Evolutionary conservation across 2,888 invertebrate species (phyloP).

Genomic region (Ormyrus thymus): DNA sequence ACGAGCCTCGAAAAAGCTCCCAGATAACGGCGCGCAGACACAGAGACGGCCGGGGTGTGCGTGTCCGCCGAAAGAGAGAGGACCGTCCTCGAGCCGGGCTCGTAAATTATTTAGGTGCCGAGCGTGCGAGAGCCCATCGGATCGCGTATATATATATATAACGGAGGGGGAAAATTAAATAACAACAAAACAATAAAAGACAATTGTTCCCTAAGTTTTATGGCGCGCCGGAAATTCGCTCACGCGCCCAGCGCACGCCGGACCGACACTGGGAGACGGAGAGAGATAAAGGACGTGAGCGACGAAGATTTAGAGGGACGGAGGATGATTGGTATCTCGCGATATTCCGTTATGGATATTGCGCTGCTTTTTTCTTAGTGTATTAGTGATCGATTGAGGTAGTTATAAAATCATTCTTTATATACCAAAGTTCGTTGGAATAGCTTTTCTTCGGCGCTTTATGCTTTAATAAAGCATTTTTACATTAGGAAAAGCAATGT

Average conservation of each 20-base stretch:
- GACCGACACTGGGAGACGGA: too few relatives aligned
- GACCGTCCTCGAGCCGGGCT: conserved; percentile 19
- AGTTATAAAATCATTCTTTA: too few relatives aligned
- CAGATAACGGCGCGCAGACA: conserved; percentile 28
- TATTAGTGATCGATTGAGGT: too few relatives aligned
- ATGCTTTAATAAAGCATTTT: too few relatives aligned
- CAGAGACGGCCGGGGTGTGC: background rate
- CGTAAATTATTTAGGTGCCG: conserved; percentile 56
- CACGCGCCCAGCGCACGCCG: conserved; percentile 19
- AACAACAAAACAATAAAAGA: conserved; percentile 75
- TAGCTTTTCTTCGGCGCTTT: too few relatives aligned
- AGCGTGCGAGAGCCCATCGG: conserved; percentile 26
- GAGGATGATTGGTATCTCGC: too few relatives aligned
- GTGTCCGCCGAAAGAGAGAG: background rate
- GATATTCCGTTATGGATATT: too few relatives aligned
- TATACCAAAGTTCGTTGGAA: too few relatives aligned
- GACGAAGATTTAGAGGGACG: background rate
- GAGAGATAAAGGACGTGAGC: background rate
- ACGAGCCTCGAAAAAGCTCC: conserved; percentile 44
- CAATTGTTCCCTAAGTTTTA: conserved; percentile 75
- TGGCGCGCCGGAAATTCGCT: conserved; percentile 63
- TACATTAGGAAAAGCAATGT: too few relatives aligned
- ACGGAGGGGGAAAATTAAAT: conserved; percentile 73
- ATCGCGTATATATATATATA: conserved; percentile 21
- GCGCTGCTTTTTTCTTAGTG: too few relatives aligned